Percentiles rank a stretch among this genome's conserved stretches.
Conservation (phyloP, 2,113 vertebrate species). For the Varanus salvator region DNA sequence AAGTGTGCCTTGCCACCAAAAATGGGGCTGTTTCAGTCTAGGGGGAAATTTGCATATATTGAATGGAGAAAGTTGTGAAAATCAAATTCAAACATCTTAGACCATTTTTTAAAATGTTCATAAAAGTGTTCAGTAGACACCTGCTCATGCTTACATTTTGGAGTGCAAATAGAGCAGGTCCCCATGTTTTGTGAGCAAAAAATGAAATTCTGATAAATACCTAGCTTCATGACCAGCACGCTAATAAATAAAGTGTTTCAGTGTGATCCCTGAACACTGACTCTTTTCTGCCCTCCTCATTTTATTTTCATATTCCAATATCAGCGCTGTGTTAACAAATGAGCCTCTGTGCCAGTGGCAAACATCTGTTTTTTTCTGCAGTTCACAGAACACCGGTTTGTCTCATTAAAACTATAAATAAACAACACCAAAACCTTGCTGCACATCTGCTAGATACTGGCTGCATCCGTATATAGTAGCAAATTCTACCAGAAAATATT, state of each 20-base stretch:
- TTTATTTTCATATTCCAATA: constrained; percentile 22
- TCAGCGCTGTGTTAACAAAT: constrained; percentile 38
- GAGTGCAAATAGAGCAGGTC: no score
- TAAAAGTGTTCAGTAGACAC: neutral
- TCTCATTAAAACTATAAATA: constrained; percentile 38
- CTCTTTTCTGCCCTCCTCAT: constrained; percentile 13
- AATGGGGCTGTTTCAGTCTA: no score
- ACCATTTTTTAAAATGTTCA: neutral
- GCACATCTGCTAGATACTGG: neutral
- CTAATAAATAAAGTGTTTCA: neutral
- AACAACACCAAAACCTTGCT: constrained; percentile 13
- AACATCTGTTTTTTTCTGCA: constrained; percentile 17
- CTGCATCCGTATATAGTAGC: neutral
- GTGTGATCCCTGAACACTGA: neutral
- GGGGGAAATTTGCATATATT: no score
- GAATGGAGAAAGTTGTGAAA: no score
- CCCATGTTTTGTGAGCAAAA: no score
- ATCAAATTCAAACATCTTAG: no score
- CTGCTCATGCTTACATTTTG: no score
- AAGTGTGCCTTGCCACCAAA: no score
- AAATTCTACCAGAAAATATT: neutral
- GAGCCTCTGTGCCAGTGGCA: constrained; percentile 28
- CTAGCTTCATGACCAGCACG: no score
- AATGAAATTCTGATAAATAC: no score
- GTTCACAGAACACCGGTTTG: constrained; percentile 39